phyloP scores from a whole-genome alignment of 1,140 invertebrate genomes.

The Pseudachorutes palmiensis region DNA sequence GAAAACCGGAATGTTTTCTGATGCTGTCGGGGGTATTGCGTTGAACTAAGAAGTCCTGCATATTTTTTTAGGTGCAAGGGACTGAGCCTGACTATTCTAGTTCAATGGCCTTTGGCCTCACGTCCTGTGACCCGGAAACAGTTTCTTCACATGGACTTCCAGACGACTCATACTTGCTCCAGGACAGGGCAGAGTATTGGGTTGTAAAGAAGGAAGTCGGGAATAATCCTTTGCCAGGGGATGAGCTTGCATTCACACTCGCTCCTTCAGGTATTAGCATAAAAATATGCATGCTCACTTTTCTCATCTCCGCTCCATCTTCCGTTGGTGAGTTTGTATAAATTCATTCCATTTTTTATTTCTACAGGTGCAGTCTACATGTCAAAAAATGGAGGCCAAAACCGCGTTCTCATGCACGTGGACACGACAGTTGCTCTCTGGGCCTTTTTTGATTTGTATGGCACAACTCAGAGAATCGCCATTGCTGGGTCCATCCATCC shows the following conservation, averaged over 20 bases:
- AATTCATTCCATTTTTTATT: not conserved
- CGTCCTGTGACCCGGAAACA: constrained; percentile 77
- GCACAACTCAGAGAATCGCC: constrained; percentile 78
- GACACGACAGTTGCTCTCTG: constrained; percentile 83
- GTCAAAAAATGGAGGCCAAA: constrained; percentile 71
- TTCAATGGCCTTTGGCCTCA: constrained; percentile 81
- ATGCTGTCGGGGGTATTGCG: not conserved
- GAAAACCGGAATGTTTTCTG: not conserved
- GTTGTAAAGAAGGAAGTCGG: constrained; percentile 89
- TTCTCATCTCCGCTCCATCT: constrained; percentile 25
- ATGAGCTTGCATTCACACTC: constrained; percentile 83
- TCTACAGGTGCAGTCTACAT: constrained; percentile 72
- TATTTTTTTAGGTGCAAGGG: constrained; percentile 7
- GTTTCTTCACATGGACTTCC: constrained; percentile 68
- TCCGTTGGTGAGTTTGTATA: constrained; percentile 8
- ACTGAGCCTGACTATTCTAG: constrained; percentile 70
- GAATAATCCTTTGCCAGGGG: constrained; percentile 67
- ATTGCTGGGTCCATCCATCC: constrained; percentile 49
- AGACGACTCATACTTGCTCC: constrained; percentile 80
- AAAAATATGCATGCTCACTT: not conserved
- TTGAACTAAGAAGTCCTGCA: not conserved
- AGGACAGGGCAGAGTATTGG: constrained; percentile 96
- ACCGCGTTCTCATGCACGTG: constrained; percentile 83
- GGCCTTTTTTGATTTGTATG: constrained; percentile 94
- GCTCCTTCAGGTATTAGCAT: constrained; percentile 54